phyloP scores from a whole-genome alignment of 2,888 invertebrate species.

The Baccha elongata region DNA sequence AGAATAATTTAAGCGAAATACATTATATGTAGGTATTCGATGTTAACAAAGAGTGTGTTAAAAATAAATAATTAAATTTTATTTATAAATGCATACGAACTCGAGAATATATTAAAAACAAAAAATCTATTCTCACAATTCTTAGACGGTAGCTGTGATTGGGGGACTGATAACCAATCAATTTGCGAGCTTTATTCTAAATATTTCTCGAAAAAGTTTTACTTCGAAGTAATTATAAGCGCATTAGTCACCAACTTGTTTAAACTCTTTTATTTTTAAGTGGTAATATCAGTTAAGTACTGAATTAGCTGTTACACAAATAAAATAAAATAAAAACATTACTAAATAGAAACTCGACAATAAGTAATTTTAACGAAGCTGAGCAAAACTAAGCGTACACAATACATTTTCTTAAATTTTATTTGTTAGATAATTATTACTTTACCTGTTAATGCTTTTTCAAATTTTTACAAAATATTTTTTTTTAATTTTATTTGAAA shows the following conservation, averaged over 20 bases:
- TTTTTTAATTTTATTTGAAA: slow-evolving; percentile 17
- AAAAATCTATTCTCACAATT: slow-evolving; percentile 37
- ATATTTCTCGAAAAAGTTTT: slow-evolving; percentile 56
- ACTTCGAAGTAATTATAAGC: slow-evolving; percentile 66
- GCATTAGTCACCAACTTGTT: slow-evolving; percentile 64
- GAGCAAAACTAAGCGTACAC: slow-evolving; percentile 55
- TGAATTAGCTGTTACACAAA: slow-evolving; percentile 49
- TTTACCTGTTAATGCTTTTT: no score
- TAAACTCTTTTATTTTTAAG: slow-evolving; percentile 62
- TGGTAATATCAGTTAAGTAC: slow-evolving; percentile 58
- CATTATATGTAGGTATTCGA: slow-evolving; percentile 35
- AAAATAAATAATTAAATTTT: slow-evolving; percentile 52
- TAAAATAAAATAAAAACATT: slow-evolving; percentile 17
- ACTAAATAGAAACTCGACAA: slow-evolving; percentile 71
- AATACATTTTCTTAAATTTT: slow-evolving; percentile 2
- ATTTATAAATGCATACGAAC: neutral
- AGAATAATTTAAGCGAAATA: slow-evolving; percentile 38
- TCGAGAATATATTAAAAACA: slow-evolving; percentile 25
- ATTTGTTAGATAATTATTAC: slow-evolving; percentile 34
- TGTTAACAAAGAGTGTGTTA: slow-evolving; percentile 43
- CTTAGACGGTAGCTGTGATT: slow-evolving; percentile 66
- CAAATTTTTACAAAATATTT: slow-evolving; percentile 27
- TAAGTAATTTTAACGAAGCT: slow-evolving; percentile 70
- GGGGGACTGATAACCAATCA: slow-evolving; percentile 57
- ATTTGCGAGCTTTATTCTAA: slow-evolving; percentile 65